Base-by-base conservation (phyloP, 2,888 invertebrate species). In the Dexiosoma caninum region DNA sequence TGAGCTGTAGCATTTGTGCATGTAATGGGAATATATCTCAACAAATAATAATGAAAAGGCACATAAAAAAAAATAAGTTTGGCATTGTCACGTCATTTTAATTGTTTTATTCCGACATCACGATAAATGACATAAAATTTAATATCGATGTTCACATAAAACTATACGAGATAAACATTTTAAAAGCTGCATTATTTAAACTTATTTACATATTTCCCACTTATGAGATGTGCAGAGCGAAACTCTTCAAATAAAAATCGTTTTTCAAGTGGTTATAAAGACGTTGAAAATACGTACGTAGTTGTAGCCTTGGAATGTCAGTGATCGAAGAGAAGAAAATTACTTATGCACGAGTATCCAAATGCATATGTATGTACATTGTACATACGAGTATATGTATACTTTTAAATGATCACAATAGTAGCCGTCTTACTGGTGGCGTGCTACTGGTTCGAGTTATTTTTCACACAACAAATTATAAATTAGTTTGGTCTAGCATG, bases 51-150 rank as follows among this genome's bases (percentile, higher is more conserved):
- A 30, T 42, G n/a, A 35, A 19, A 7, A 30, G 42, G 4, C 42
- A 23, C 19, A 21, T 37, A 55, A 57, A 53, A 62, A 46, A 59
- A 27, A 30, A 57, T 4, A 64, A 59, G 69, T 67, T 76, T 81
- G 75, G 82, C 81, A 72, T 81, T 84, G 83, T 84, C 83, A 83
- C 83, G 81, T 84, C 83, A 83, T 82, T 81, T 83, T 84, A 84
- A 83, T 84, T 83, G 83, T 81, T 84, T 83, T 78, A 83, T 83
- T 64, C 80, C 82, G 77, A 70, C 81, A 81, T 79, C 79, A 69
- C 83, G 72, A 83, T 81, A 80, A 78, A 64, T 71, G 64, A 71
- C 70, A 78, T 57, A 59, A 71, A 78, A 57, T 64, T 55, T 46
- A 64, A 70, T 70, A 57, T 77, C 62, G 44, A 69, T 69, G 69